Evolutionary conservation across 2,797 vertebrate genomes (phyloP).

Genomic region (Tenualosa ilisha): DNA sequence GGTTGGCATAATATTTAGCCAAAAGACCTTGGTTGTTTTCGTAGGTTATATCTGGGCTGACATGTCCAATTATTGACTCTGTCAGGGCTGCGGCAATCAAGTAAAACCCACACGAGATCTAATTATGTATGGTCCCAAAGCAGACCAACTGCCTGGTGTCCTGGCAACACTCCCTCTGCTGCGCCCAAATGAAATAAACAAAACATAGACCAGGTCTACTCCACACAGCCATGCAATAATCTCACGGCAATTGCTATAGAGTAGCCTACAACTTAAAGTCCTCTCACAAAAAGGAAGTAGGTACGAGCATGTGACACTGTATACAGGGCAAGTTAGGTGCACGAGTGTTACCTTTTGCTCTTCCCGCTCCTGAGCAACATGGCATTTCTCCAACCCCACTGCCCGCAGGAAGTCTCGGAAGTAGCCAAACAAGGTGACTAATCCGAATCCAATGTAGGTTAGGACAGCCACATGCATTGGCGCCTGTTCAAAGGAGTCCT

Average conservation of each 20-base stretch:
- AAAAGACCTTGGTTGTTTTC: constrained; percentile 12
- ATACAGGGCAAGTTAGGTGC: not conserved
- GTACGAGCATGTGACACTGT: no score
- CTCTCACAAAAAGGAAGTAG: not conserved
- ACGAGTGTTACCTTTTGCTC: constrained; percentile 83
- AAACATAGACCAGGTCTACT: not conserved
- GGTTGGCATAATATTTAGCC: not conserved
- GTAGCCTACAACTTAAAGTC: not conserved
- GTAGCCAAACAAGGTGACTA: constrained; percentile 91
- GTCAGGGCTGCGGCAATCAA: not conserved
- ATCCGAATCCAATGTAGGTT: constrained; percentile 88
- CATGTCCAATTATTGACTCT: not conserved
- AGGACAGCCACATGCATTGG: constrained; percentile 88
- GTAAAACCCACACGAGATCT: constrained; percentile 6
- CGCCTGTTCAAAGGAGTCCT: constrained; percentile 85
- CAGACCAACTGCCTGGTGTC: not conserved
- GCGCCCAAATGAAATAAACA: not conserved
- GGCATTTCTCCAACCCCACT: constrained; percentile 86
- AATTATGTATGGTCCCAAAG: constrained; percentile 17
- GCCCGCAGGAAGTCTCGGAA: constrained; percentile 90
- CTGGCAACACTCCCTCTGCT: constrained; percentile 9
- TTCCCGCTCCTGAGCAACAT: constrained; percentile 81
- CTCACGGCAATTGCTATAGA: not conserved
- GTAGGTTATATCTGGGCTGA: not conserved
- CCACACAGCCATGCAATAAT: not conserved